Percentiles rank a stretch among this genome's conserved stretches.
phyloP scores from a whole-genome alignment of 2,113 vertebrate genomes.

The Phalacrocorax brasilianus region DNA sequence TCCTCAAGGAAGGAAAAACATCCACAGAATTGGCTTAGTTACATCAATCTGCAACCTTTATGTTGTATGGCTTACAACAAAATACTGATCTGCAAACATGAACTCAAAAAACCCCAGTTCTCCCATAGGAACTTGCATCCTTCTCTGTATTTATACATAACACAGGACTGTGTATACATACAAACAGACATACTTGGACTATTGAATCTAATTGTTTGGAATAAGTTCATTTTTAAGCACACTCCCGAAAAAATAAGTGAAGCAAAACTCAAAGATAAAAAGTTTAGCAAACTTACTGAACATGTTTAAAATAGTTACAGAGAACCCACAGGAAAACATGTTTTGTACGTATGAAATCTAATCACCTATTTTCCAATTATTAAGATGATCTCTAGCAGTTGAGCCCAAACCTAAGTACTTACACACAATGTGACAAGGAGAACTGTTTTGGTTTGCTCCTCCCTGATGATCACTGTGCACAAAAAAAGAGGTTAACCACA shows the following conservation, averaged over 20 bases:
- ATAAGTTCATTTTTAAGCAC: neutral
- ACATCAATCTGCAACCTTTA: neutral
- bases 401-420: neutral
- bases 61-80: neutral
- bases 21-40: neutral
- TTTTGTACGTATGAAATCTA: neutral
- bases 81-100: neutral
- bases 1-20: neutral
- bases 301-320: neutral
- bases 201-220: neutral
- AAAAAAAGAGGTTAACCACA: conserved; percentile 48
- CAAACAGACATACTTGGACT: neutral
- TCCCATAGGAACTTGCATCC: neutral
- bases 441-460: neutral
- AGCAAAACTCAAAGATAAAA: neutral
- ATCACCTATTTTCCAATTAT: neutral
- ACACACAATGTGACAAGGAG: neutral
- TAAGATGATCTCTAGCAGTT: neutral
- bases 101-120: neutral
- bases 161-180: neutral
- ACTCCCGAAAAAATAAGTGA: neutral
- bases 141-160: neutral
- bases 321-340: neutral
- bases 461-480: conserved; percentile 3
- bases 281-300: neutral